phyloP scores from a whole-genome alignment of 2,113 vertebrate species.

The Enhydra lutris region DNA sequence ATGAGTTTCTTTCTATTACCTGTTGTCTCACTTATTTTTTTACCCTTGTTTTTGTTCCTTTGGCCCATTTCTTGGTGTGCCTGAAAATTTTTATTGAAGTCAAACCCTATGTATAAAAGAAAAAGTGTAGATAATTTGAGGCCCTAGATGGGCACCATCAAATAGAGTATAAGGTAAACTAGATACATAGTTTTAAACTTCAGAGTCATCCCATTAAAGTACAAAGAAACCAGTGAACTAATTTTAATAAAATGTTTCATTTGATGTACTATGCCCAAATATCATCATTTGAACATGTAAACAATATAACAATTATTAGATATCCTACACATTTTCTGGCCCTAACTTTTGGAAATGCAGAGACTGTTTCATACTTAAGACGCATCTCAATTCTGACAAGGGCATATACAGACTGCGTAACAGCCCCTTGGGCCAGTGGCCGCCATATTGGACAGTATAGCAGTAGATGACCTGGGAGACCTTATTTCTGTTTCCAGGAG shows the following conservation, averaged over 20 bases:
- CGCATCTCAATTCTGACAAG: background rate
- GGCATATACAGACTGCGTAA: background rate
- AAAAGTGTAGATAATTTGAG: background rate
- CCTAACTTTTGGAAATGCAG: background rate
- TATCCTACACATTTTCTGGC: background rate
- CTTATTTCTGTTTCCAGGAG: background rate
- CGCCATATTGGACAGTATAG: background rate
- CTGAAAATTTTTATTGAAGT: background rate
- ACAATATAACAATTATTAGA: background rate
- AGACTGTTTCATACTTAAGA: background rate
- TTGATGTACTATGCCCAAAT: background rate
- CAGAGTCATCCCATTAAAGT: background rate
- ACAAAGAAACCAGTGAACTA: background rate
- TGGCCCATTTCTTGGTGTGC: background rate
- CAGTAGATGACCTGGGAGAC: fast-evolving
- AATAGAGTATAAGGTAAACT: background rate
- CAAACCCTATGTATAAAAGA: background rate
- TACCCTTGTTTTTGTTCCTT: background rate
- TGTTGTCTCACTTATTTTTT: background rate
- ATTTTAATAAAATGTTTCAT: background rate
- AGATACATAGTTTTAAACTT: background rate
- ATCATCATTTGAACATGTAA: background rate
- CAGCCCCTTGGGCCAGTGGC: too few relatives aligned
- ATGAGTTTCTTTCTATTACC: background rate
- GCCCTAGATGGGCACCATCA: background rate